These are phyloP conservation scores for Polyommatus icarus DNA, from an alignment of 2,888 invertebrate genomes.

Conservation along the genomic window DNA sequence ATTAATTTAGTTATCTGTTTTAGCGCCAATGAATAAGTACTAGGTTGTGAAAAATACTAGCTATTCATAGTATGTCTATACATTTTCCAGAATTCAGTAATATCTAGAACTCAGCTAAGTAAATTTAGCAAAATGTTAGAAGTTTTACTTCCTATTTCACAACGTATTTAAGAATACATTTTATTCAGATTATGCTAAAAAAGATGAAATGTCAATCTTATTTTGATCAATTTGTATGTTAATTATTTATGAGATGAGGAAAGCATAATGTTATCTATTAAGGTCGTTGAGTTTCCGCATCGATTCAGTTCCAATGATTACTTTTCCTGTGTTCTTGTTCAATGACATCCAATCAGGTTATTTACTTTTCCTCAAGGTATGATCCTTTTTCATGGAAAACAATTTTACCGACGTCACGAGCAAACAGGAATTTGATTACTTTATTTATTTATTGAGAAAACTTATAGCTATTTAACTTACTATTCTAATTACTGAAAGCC, in stretches of 20 bases:
- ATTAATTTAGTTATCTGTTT: not conserved
- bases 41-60: not conserved
- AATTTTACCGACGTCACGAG: not conserved
- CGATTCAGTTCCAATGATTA: not conserved
- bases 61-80: not conserved
- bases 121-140: no score
- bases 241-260: not conserved
- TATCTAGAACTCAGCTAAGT: no score
- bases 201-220: not conserved
- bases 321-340: constrained; percentile 4
- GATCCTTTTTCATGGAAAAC: not conserved
- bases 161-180: no score
- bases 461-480: no score
- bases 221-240: not conserved
- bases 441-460: no score
- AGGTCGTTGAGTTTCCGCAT: not conserved
- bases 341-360: not conserved
- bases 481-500: no score
- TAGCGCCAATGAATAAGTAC: not conserved
- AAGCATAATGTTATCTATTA: constrained; percentile 15
- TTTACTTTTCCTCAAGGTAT: not conserved
- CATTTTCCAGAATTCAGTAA: not conserved
- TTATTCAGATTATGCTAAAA: no score
- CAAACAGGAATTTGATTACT: no score
- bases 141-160: no score